Evolutionary conservation across 2,888 invertebrate genomes (phyloP), one percentile per base, ranked within the genome.

Genomic region (Chaitophorus viminalis): DNA sequence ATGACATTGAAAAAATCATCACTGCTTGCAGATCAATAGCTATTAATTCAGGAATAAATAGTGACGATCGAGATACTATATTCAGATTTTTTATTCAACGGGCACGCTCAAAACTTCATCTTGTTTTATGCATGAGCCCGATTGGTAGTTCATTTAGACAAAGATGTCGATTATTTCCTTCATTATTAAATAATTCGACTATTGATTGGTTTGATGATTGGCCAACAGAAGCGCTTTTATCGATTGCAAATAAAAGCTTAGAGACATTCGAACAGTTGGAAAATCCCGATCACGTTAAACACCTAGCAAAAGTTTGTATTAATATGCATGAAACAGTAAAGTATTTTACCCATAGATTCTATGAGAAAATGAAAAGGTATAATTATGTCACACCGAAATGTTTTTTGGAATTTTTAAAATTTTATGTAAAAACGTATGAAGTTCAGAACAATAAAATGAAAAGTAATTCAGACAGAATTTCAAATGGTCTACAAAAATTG

Each of bases 141-240:
- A 97, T 97, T 89, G 98, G 98, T 9, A 96, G 96, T 77, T 94
- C 95, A 9, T 94, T 98, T 91, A 93, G 96, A 82, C 95, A 94
- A 90, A 93, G 96, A 86, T 94, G 98, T 46, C 93, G 98, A 85
- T 98, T 97, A 91, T 98, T 98, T 91, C 98, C 98, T 0, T 95
- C 97, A 0, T 94, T 98, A 33, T 96, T 98, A 88, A 98, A 98
- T 91, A 98, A 98, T 91, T 98, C 98, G 91, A 98, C 98, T 1
- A 98, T 98, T 89, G 97, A 98, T 91, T 98, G 98, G 98, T 97
- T 98, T 91, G 97, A 96, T 93, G 93, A 94, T 25, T 98, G 98
- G 98, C 98, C 98, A 0, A 93, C 95, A 33, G 98, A 98, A 92
- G 98, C 98, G 1, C 92, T 98, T 89, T 95, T 96, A 91, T 95